Evolutionary conservation across 2,797 vertebrate genomes (phyloP).

Genomic region (Lacerta bilineata): DNA sequence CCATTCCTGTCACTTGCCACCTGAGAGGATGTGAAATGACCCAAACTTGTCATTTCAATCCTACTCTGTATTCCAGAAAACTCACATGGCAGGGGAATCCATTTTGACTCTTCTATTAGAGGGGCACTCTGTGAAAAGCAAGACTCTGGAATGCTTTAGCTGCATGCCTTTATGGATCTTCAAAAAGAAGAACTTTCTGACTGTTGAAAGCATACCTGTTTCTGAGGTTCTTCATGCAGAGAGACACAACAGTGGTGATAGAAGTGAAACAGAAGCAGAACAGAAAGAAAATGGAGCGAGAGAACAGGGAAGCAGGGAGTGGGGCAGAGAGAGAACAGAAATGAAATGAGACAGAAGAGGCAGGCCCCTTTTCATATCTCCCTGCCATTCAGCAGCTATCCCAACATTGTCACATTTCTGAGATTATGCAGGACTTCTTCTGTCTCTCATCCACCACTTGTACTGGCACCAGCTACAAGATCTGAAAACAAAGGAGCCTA

Average conservation of each 20-base stretch:
- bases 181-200: background rate
- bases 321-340: no score
- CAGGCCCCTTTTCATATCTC: background rate
- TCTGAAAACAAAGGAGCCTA: background rate
- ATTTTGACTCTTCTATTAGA: background rate
- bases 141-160: background rate
- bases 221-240: background rate
- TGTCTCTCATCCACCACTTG: background rate
- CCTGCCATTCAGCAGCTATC: background rate
- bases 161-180: background rate
- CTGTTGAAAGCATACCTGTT: background rate
- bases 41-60: background rate
- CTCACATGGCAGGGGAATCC: background rate
- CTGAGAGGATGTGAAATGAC: background rate
- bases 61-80: background rate
- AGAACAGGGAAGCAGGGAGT: no score
- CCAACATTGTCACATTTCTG: background rate
- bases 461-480: background rate
- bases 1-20: background rate
- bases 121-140: background rate
- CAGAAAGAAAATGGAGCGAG: background rate
- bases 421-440: background rate
- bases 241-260: background rate
- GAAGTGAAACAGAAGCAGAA: background rate
- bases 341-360: background rate